These are phyloP conservation scores for Sphyrna mokarran DNA, from an alignment of 2,113 vertebrate species.

Conservation along the genomic window DNA sequence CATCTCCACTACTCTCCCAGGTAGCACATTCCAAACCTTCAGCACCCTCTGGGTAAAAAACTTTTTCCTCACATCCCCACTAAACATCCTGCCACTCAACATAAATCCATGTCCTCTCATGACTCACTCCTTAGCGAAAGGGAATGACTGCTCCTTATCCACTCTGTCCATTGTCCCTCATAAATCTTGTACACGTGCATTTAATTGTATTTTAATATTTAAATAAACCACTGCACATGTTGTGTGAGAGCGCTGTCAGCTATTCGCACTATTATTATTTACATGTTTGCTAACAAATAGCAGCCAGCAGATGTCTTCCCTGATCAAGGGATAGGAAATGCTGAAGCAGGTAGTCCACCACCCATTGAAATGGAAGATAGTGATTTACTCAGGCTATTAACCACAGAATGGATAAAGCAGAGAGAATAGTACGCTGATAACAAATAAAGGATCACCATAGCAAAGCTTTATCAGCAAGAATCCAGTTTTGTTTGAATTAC, in stretches of 20 bases:
- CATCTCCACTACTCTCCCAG: no score
- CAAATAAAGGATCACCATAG: no score
- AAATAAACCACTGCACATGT: not conserved
- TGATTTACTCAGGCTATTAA: not conserved
- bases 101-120: no score
- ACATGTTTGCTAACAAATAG: not conserved
- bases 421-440: not conserved
- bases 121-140: no score
- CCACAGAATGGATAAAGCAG: not conserved
- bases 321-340: not conserved
- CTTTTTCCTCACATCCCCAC: no score
- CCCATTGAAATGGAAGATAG: not conserved
- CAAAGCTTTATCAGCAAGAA: not conserved
- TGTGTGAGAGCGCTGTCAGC: not conserved
- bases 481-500: not conserved
- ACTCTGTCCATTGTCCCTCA: not conserved
- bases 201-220: not conserved
- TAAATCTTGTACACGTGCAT: not conserved
- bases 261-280: not conserved
- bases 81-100: no score
- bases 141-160: no score
- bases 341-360: not conserved
- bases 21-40: no score
- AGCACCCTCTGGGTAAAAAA: no score
- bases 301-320: no score